phyloP scores from a whole-genome alignment of 2,113 vertebrate species.

The Dryoscopus gambensis region DNA sequence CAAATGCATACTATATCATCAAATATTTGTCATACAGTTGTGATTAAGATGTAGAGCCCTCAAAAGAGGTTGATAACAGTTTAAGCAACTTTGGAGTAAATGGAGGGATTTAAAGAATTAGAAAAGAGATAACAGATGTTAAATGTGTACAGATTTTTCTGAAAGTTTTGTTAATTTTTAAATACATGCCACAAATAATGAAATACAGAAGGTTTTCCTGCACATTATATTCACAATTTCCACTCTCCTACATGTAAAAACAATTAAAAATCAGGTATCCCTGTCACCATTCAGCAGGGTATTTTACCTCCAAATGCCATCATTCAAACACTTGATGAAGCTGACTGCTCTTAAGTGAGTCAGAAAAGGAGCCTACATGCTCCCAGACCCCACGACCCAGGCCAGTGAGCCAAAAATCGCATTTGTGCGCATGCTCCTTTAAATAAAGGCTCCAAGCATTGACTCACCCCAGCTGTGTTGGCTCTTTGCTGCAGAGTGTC shows the following conservation, averaged over 20 bases:
- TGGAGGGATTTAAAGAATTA: slow-evolving; percentile 58
- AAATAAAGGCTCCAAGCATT: neutral
- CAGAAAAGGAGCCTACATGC: neutral
- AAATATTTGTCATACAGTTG: slow-evolving; percentile 58
- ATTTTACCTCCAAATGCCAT: neutral
- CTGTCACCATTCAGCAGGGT: neutral
- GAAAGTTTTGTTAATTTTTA: slow-evolving; percentile 32
- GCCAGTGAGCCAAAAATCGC: neutral
- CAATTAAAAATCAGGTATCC: neutral
- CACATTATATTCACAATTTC: neutral
- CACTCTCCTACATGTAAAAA: neutral
- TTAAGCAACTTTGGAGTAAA: slow-evolving; percentile 38
- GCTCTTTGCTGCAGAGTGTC: neutral
- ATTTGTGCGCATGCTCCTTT: rapidly evolving
- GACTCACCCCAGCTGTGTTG: neutral
- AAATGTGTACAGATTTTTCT: slow-evolving; percentile 2
- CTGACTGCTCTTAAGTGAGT: neutral
- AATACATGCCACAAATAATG: slow-evolving; percentile 27
- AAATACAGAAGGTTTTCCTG: neutral
- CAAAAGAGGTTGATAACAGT: slow-evolving; percentile 53
- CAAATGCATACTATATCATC: slow-evolving; percentile 32
- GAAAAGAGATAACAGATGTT: slow-evolving; percentile 52
- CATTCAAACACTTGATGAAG: neutral
- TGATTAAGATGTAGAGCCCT: slow-evolving; percentile 53
- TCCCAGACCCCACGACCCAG: rapidly evolving